These are phyloP conservation scores for Eurosta solidaginis DNA, from an alignment of 1,140 invertebrate genomes.

Conservation along the genomic window DNA sequence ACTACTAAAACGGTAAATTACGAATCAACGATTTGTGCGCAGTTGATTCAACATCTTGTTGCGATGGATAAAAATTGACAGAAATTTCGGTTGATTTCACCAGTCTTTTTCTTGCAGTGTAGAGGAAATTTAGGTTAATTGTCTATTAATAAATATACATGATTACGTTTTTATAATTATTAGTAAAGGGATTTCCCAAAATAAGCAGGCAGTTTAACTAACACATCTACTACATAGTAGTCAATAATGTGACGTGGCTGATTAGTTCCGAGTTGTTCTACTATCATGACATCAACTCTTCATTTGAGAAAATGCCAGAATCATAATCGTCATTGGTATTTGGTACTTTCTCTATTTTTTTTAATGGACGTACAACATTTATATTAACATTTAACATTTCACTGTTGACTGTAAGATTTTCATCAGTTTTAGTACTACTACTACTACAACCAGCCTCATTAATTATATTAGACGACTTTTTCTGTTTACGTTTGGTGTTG, in stretches of 20 bases:
- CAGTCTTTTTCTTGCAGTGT: too few species aligned
- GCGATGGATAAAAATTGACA: too few species aligned
- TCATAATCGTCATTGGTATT: slow-evolving; percentile 30
- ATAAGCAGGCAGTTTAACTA: too few species aligned
- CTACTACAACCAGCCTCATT: background rate
- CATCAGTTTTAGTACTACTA: background rate
- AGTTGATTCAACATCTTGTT: too few species aligned
- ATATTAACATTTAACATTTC: slow-evolving; percentile 26
- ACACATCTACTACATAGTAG: slow-evolving; percentile 21
- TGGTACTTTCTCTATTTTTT: slow-evolving; percentile 31
- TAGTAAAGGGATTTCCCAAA: too few species aligned
- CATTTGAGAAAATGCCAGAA: slow-evolving; percentile 34
- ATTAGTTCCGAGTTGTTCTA: background rate
- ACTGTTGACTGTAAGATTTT: background rate
- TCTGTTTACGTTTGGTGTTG: background rate
- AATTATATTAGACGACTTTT: background rate
- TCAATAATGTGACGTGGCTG: background rate
- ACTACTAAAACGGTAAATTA: too few species aligned
- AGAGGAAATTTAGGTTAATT: too few species aligned
- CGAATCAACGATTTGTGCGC: too few species aligned
- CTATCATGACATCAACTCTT: slow-evolving; percentile 24
- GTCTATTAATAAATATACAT: too few species aligned
- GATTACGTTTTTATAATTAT: too few species aligned
- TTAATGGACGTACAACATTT: slow-evolving; percentile 21
- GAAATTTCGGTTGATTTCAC: too few species aligned